Percentiles rank a stretch among this genome's conserved stretches.
These are phyloP conservation scores for Anguilla japonica DNA, from an alignment of 2,113 vertebrate species.

Conservation along the genomic window DNA sequence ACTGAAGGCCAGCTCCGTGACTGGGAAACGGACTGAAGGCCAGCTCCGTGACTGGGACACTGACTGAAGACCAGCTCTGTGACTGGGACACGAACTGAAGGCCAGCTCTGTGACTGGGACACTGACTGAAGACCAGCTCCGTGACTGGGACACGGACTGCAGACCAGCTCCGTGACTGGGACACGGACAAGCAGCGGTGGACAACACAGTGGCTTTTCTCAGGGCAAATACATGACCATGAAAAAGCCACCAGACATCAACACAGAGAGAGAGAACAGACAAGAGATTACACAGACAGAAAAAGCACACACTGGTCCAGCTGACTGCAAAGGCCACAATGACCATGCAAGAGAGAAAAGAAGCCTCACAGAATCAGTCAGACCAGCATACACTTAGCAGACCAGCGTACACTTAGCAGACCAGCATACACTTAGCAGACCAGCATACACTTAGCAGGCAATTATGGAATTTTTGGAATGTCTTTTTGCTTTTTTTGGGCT, in stretches of 20 bases:
- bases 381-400: conserved; percentile 53
- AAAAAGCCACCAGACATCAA: conserved; percentile 56
- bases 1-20: no score
- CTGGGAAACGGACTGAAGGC: no score
- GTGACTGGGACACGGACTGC: no score
- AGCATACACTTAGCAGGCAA: conserved; percentile 58
- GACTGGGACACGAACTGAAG: no score
- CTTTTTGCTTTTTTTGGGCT: conserved; percentile 41
- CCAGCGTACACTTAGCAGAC: conserved; percentile 30
- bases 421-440: conserved; percentile 46
- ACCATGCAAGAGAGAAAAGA: conserved; percentile 51
- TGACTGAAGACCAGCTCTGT: no score
- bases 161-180: conserved; percentile 49
- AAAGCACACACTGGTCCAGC: conserved; percentile 37
- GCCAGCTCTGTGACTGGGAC: no score
- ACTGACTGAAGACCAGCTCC: no score
- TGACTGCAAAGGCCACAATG: conserved; percentile 46
- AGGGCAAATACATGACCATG: conserved; percentile 41
- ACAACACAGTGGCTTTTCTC: conserved; percentile 48
- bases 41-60: no score
- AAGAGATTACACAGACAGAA: conserved; percentile 44
- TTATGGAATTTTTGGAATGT: conserved; percentile 52
- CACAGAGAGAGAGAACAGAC: conserved; percentile 55
- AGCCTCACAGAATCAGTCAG: conserved; percentile 39
- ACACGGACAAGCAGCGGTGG: conserved; percentile 59